Evolutionary conservation across 2,888 invertebrate genomes (phyloP).

Genomic region (Atethmia centrago): DNA sequence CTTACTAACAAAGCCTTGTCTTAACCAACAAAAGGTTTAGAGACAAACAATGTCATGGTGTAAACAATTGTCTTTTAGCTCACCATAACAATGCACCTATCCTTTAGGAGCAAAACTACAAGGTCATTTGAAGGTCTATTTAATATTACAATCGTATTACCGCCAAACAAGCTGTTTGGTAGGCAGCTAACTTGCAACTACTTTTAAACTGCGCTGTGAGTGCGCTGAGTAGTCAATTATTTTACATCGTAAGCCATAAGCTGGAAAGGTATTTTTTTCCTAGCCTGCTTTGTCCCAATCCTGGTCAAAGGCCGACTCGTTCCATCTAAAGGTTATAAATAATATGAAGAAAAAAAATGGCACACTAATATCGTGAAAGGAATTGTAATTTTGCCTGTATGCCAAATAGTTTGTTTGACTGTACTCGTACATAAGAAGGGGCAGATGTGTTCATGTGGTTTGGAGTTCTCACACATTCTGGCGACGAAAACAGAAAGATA

Average conservation of each 20-base stretch:
- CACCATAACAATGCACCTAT: conserved; percentile 22
- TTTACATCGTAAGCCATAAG: neutral
- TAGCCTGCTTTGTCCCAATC: too few species aligned
- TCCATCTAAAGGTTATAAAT: too few species aligned
- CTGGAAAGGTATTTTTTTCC: too few species aligned
- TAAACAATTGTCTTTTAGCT: conserved; percentile 5
- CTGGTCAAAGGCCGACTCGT: too few species aligned
- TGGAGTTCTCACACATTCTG: neutral
- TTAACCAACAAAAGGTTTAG: conserved; percentile 9
- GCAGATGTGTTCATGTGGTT: neutral
- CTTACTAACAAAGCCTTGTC: conserved; percentile 17
- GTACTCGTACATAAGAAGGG: neutral
- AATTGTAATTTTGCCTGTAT: neutral
- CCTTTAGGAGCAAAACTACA: neutral
- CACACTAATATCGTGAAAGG: neutral
- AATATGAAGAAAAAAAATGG: too few species aligned
- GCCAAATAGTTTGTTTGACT: neutral
- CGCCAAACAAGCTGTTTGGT: neutral
- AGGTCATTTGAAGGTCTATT: conserved; percentile 6
- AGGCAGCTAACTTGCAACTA: too few species aligned
- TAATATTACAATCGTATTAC: neutral
- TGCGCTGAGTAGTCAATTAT: neutral
- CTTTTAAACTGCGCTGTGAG: neutral
- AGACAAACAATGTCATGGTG: conserved; percentile 16
- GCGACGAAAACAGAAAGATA: neutral